Percentiles rank a stretch among this genome's conserved stretches.
Evolutionary conservation across 2,888 invertebrate species (phyloP).

Genomic region (Copidosoma aretas): DNA sequence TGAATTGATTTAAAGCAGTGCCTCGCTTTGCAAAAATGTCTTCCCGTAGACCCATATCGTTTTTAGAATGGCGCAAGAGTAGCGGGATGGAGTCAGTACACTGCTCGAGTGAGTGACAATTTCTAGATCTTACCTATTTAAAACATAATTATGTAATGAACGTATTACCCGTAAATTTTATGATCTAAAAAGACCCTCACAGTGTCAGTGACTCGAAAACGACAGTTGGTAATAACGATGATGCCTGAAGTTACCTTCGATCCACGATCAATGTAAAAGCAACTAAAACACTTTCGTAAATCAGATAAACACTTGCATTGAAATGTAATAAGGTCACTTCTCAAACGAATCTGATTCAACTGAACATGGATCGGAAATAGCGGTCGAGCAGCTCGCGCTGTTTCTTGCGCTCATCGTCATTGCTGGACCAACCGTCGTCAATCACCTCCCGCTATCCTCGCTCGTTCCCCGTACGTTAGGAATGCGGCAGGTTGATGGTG

Average conservation of each 20-base stretch:
- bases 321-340: not conserved
- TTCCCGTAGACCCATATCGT: not conserved
- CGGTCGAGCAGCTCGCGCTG: constrained; percentile 33
- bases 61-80: constrained; percentile 10
- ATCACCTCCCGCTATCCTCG: constrained; percentile 22
- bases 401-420: constrained; percentile 15
- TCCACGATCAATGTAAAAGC: not conserved
- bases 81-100: constrained; percentile 11
- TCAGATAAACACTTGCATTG: not conserved
- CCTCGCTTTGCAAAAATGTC: too few species aligned
- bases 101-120: not conserved
- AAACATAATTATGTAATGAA: not conserved
- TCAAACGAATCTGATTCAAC: constrained; percentile 16
- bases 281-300: not conserved
- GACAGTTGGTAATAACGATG: not conserved
- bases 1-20: too few species aligned
- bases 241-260: not conserved
- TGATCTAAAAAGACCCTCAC: not conserved
- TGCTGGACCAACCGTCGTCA: not conserved
- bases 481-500: constrained; percentile 86
- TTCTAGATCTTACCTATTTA: not conserved
- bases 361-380: constrained; percentile 38
- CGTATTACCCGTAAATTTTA: not conserved
- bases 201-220: not conserved
- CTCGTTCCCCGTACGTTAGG: constrained; percentile 56